These are phyloP conservation scores for Tragelaphus imberbis DNA, from an alignment of 2,113 vertebrate genomes.

Conservation along the genomic window DNA sequence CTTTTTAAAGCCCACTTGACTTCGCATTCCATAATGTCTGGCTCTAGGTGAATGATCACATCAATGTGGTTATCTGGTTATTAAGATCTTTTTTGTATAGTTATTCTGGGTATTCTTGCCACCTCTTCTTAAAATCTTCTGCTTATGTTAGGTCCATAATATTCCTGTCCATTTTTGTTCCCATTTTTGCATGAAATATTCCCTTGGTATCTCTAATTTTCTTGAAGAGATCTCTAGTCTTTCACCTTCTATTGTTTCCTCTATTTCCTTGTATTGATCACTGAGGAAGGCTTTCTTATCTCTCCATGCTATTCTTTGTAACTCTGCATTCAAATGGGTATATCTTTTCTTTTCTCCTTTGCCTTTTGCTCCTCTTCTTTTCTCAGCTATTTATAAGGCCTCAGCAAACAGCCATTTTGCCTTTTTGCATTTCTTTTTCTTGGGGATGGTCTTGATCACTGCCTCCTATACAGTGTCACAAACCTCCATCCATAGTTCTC, in stretches of 20 bases:
- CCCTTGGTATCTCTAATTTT: background rate
- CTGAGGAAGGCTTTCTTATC: background rate
- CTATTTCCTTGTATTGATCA: background rate
- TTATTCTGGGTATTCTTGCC: background rate
- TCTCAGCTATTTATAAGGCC: background rate
- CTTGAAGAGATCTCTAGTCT: background rate
- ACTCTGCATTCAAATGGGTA: background rate
- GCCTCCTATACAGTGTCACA: background rate
- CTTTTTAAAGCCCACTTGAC: background rate
- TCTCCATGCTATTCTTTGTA: background rate
- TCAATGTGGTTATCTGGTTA: background rate
- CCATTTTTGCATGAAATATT: background rate
- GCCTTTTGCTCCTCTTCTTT: background rate
- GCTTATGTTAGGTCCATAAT: background rate
- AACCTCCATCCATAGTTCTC: background rate
- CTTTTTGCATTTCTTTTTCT: background rate
- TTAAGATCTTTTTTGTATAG: background rate
- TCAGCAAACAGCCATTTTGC: background rate
- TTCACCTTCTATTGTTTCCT: background rate
- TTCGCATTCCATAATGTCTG: background rate
- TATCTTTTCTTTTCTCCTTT: background rate
- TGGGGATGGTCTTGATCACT: background rate
- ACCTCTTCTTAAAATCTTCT: background rate
- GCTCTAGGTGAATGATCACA: background rate
- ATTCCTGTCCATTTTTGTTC: background rate